Conservation (phyloP, 1,140 invertebrate species). For the Agrilus planipennis region DNA sequence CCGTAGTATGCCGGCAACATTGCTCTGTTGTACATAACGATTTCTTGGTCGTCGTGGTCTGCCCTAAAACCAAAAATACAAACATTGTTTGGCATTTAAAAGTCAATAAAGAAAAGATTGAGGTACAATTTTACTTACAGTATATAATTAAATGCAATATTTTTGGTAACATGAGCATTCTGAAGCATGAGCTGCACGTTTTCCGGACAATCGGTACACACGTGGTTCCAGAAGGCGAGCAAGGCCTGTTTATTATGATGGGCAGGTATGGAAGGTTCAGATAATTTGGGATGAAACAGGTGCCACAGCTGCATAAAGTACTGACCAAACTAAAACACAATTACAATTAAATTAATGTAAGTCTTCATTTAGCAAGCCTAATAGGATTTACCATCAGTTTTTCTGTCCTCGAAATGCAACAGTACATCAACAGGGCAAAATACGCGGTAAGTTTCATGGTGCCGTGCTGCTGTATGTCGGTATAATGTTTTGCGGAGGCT, state of each 20-base stretch:
- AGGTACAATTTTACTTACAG: slow-evolving; percentile 51
- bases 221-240: slow-evolving; percentile 85
- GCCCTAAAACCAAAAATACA: slow-evolving; percentile 44
- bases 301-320: slow-evolving; percentile 88
- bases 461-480: slow-evolving; percentile 71
- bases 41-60: slow-evolving; percentile 91
- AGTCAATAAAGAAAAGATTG: neutral
- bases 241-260: slow-evolving; percentile 93
- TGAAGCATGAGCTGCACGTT: slow-evolving; percentile 78
- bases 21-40: slow-evolving; percentile 81
- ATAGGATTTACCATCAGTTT: slow-evolving; percentile 73
- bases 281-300: slow-evolving; percentile 85
- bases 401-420: slow-evolving; percentile 77
- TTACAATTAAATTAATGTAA: too few species aligned
- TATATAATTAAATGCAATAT: slow-evolving; percentile 95
- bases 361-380: too few species aligned
- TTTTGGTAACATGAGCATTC: slow-evolving; percentile 74
- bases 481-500: slow-evolving; percentile 71
- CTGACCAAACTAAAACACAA: slow-evolving; percentile 58
- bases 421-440: slow-evolving; percentile 82
- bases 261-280: slow-evolving; percentile 87
- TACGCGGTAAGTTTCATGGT: slow-evolving; percentile 86
- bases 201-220: slow-evolving; percentile 82
- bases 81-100: neutral
- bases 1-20: slow-evolving; percentile 95